phyloP scores from a whole-genome alignment of 2,888 invertebrate species.

The Lingula anatina region DNA sequence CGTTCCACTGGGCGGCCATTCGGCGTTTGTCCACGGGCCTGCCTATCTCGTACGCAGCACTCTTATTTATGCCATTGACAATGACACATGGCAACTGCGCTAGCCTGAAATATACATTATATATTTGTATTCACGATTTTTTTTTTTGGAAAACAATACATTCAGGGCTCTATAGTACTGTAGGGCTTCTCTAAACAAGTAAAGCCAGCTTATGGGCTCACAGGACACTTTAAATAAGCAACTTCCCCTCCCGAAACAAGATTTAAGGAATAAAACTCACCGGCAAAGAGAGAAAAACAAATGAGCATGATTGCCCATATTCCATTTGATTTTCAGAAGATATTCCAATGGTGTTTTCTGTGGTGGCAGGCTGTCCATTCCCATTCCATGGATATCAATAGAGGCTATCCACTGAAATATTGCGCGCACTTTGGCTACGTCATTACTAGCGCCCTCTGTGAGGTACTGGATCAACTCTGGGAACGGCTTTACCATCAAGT shows the following conservation, averaged over 20 bases:
- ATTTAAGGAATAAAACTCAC: too few relatives aligned
- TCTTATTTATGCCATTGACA: slow-evolving; percentile 47
- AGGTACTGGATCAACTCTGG: slow-evolving; percentile 29
- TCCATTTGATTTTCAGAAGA: slow-evolving; percentile 37
- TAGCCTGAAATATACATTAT: slow-evolving; percentile 26
- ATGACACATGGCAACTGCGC: slow-evolving; percentile 41
- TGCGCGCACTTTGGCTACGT: slow-evolving; percentile 29
- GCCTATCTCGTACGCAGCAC: slow-evolving; percentile 46
- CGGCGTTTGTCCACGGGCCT: slow-evolving; percentile 26
- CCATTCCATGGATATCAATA: slow-evolving; percentile 35
- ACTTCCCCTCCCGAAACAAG: too few relatives aligned
- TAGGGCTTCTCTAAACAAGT: too few relatives aligned
- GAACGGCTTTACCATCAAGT: slow-evolving; percentile 25
- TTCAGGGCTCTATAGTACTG: too few relatives aligned
- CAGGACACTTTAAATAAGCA: too few relatives aligned
- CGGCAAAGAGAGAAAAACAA: slow-evolving; percentile 35
- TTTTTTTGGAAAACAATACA: too few relatives aligned
- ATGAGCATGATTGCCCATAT: slow-evolving; percentile 45
- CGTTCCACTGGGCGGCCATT: slow-evolving; percentile 50
- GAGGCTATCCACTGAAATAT: slow-evolving; percentile 44
- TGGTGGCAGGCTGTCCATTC: slow-evolving; percentile 29
- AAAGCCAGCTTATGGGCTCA: too few relatives aligned
- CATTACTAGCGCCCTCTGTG: slow-evolving; percentile 17
- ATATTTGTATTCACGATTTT: too few relatives aligned
- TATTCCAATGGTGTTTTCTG: slow-evolving; percentile 40